These are phyloP conservation scores for Dasyornis broadbenti DNA, from an alignment of 2,113 vertebrate species.

Conservation along the genomic window DNA sequence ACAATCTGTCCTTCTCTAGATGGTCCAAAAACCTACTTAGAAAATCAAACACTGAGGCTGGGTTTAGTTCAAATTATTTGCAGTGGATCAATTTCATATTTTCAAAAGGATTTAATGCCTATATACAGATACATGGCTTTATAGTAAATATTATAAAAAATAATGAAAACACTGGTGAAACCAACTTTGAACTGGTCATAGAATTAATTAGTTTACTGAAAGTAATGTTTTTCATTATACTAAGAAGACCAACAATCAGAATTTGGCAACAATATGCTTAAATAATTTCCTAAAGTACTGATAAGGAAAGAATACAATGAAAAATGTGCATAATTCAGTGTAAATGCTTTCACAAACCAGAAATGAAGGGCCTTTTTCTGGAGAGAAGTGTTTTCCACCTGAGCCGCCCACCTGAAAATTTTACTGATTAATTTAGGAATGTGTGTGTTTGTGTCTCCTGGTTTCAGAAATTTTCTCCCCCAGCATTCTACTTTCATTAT, in stretches of 20 bases:
- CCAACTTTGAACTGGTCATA: neutral
- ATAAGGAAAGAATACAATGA: neutral
- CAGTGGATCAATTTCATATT: neutral
- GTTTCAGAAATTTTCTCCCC: neutral
- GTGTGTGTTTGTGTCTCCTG: neutral
- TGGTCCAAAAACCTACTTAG: neutral
- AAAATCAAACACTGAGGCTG: neutral
- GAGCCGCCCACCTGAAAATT: neutral
- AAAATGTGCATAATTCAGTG: neutral
- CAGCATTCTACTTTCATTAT: neutral
- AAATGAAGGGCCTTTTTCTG: neutral
- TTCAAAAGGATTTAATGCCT: neutral
- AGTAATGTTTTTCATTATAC: neutral
- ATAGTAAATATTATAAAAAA: neutral
- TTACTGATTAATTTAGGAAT: neutral
- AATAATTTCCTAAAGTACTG: neutral
- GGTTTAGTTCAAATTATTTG: neutral
- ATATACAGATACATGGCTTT: neutral
- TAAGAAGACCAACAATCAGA: neutral
- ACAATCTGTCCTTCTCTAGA: constrained; percentile 10
- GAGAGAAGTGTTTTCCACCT: neutral
- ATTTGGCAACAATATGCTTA: neutral
- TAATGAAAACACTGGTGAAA: neutral
- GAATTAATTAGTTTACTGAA: neutral
- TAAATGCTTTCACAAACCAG: neutral